Percentiles rank a stretch among this genome's conserved stretches.
Conservation (phyloP, 2,888 invertebrate species). For the Drosophila ustulata region DNA sequence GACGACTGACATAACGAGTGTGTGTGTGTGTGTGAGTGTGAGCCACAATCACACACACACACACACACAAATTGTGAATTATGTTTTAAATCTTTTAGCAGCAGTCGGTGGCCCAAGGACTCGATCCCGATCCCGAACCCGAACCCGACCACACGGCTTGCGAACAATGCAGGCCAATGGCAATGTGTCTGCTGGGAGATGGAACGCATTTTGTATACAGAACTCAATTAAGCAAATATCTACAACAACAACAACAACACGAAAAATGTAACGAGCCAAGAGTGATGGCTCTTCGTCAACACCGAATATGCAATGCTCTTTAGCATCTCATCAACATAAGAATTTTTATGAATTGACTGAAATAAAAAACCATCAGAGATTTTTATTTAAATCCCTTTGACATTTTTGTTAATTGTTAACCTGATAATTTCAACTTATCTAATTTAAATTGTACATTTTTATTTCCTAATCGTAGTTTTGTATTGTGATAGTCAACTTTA, state of each 20-base stretch:
- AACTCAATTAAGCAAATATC: constrained; percentile 50
- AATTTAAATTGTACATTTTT: no score
- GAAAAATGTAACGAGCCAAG: neutral
- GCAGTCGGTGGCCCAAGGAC: constrained; percentile 12
- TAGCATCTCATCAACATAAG: no score
- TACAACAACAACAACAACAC: constrained; percentile 9
- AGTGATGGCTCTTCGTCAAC: neutral
- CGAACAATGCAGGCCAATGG: constrained; percentile 34
- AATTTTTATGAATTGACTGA: no score
- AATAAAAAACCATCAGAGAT: no score
- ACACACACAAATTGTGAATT: constrained; percentile 44
- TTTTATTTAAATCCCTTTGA: no score
- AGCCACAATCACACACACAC: constrained; percentile 22
- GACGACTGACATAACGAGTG: constrained; percentile 11
- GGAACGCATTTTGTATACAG: constrained; percentile 29
- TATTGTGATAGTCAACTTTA: no score
- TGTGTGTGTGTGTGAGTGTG: no score
- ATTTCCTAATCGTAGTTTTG: no score
- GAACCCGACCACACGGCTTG: neutral
- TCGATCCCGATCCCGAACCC: neutral
- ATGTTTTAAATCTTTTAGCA: constrained; percentile 46
- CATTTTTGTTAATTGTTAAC: no score
- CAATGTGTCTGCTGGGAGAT: constrained; percentile 41
- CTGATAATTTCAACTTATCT: no score
- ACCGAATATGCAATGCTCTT: constrained; percentile 1